Conservation (phyloP, 2,797 vertebrate species). For the Etheostoma perlongum region DNA sequence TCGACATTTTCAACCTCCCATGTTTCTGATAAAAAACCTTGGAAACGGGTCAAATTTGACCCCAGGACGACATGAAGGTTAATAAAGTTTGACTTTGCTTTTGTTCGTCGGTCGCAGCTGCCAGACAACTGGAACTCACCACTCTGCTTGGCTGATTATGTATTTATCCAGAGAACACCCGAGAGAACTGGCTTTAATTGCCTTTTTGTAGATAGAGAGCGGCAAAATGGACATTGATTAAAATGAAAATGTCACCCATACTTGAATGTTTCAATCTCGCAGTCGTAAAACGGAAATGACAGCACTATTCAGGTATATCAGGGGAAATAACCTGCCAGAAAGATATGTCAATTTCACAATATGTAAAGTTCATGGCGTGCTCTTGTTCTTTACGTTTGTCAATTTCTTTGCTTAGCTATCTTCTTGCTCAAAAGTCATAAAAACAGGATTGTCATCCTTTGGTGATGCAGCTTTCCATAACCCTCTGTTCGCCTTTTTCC, state of each 20-base stretch:
- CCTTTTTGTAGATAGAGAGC: constrained; percentile 6
- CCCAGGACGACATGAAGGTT: no score
- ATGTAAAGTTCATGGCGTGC: constrained; percentile 3
- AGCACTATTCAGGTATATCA: background rate
- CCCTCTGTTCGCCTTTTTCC: background rate
- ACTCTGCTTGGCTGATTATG: background rate
- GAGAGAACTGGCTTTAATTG: constrained; percentile 7
- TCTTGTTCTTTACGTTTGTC: background rate
- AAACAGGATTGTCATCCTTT: constrained; percentile 10
- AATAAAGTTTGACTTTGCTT: background rate
- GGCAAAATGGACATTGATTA: constrained; percentile 31
- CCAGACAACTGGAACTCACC: background rate
- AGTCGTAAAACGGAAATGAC: background rate
- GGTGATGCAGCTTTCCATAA: background rate
- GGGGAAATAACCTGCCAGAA: background rate
- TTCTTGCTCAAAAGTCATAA: background rate
- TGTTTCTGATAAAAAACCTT: no score
- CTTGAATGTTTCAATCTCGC: constrained; percentile 7
- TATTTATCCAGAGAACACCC: background rate
- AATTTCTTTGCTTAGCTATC: background rate
- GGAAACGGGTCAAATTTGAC: no score
- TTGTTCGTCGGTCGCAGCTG: background rate
- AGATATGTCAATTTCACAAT: background rate
- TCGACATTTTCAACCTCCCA: no score
- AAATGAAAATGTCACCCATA: constrained; percentile 23